phyloP scores from a whole-genome alignment of 1,140 invertebrate genomes.

The Plectus sambesii region DNA sequence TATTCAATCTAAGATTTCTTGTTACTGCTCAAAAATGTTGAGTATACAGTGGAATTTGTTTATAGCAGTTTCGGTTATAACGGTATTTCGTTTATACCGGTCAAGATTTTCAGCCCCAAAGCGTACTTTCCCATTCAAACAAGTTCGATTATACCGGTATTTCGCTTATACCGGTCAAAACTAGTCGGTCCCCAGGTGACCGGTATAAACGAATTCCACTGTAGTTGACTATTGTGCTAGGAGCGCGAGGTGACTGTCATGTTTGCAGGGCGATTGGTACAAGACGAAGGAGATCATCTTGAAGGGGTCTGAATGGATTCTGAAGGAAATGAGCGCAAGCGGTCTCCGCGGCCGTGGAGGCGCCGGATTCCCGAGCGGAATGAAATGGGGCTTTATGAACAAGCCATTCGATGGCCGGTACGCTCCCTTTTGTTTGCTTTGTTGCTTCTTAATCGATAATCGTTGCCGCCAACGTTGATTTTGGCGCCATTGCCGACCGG shows the following conservation, averaged over 20 bases:
- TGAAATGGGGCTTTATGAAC: constrained; percentile 99
- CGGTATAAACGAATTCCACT: too few species aligned
- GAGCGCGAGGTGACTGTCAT: constrained; percentile 4
- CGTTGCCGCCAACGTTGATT: constrained; percentile 1
- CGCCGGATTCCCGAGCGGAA: constrained; percentile 90
- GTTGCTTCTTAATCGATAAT: not conserved
- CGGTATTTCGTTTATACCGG: too few species aligned
- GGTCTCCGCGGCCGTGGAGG: constrained; percentile 85
- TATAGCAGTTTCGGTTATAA: too few species aligned
- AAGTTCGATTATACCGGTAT: too few species aligned
- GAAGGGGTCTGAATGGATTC: constrained; percentile 91
- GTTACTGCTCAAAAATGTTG: too few species aligned
- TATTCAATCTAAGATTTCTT: too few species aligned
- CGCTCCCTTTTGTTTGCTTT: constrained; percentile 11
- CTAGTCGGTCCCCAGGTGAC: too few species aligned
- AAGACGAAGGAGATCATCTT: constrained; percentile 94
- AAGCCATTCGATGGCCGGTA: constrained; percentile 86
- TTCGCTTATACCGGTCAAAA: too few species aligned
- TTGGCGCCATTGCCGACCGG: too few species aligned
- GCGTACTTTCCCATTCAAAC: too few species aligned
- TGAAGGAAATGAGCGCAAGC: constrained; percentile 78
- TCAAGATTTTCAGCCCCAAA: too few species aligned
- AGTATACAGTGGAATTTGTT: too few species aligned
- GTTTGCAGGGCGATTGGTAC: constrained; percentile 77
- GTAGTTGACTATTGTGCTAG: not conserved